phyloP scores from a whole-genome alignment of 2,113 vertebrate genomes.

The Eclectus roratus region DNA sequence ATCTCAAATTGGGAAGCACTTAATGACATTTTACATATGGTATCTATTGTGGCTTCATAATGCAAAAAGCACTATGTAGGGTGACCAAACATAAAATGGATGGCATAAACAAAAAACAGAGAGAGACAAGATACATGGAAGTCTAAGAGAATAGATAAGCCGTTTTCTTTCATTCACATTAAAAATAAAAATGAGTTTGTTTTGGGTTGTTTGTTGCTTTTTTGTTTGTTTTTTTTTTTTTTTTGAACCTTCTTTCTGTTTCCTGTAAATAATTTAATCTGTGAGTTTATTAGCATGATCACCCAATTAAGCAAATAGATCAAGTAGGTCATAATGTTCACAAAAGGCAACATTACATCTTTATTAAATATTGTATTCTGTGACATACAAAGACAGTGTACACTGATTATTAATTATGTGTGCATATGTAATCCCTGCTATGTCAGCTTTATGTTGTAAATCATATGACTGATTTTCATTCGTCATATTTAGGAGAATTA shows the following conservation, averaged over 20 bases:
- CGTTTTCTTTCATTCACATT: not conserved
- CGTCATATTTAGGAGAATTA: not conserved
- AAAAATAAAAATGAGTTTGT: not conserved
- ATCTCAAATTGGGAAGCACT: slow-evolving; percentile 32
- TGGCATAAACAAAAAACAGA: not conserved
- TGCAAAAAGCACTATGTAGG: not conserved
- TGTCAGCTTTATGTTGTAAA: not conserved
- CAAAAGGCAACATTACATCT: not conserved
- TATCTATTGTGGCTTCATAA: not conserved
- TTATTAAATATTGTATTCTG: not conserved
- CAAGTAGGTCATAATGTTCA: not conserved
- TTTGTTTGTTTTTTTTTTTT: no score
- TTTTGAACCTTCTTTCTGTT: not conserved
- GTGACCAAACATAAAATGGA: not conserved
- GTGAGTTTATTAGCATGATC: not conserved
- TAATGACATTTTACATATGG: not conserved
- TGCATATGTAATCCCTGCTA: not conserved
- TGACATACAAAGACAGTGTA: not conserved
- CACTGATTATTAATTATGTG: not conserved
- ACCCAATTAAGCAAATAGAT: not conserved
- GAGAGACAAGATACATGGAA: not conserved
- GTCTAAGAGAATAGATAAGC: not conserved
- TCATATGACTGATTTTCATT: not conserved
- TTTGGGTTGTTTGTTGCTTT: no score
- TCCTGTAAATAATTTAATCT: not conserved